Evolutionary conservation across 2,113 vertebrate species (phyloP).

Genomic region (Pygoscelis antarcticus): DNA sequence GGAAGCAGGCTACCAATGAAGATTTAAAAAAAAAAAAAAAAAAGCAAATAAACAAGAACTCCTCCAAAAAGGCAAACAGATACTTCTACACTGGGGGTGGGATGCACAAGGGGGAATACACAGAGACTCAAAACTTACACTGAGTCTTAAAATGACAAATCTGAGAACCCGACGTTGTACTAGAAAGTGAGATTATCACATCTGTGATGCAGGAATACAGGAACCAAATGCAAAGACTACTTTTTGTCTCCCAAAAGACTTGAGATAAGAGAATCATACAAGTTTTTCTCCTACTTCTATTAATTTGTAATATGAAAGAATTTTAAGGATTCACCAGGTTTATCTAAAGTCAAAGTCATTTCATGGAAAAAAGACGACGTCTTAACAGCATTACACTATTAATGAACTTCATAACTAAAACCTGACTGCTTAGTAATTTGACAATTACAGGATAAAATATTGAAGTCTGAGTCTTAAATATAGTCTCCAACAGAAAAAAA

Average conservation of each 20-base stretch:
- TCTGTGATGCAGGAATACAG: background rate
- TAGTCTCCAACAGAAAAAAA: background rate
- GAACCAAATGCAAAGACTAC: background rate
- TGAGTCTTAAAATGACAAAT: background rate
- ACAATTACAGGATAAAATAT: background rate
- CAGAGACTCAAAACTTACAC: background rate
- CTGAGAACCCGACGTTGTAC: background rate
- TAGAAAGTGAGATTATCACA: background rate
- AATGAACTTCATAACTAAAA: background rate
- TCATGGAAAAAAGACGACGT: rapidly evolving
- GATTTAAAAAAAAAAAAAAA: background rate
- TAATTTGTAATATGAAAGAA: background rate
- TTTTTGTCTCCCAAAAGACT: background rate
- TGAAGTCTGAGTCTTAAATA: background rate
- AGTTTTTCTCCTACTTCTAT: background rate
- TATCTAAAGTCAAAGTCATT: background rate
- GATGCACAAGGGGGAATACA: background rate
- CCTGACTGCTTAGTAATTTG: background rate
- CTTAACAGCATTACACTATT: background rate
- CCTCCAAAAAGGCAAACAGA: background rate
- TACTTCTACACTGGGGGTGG: background rate
- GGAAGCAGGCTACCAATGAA: background rate
- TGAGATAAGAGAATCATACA: background rate
- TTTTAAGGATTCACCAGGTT: background rate
- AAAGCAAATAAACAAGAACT: background rate